Evolutionary conservation across 2,888 invertebrate genomes (phyloP).

Genomic region (Corythucha ciliata): DNA sequence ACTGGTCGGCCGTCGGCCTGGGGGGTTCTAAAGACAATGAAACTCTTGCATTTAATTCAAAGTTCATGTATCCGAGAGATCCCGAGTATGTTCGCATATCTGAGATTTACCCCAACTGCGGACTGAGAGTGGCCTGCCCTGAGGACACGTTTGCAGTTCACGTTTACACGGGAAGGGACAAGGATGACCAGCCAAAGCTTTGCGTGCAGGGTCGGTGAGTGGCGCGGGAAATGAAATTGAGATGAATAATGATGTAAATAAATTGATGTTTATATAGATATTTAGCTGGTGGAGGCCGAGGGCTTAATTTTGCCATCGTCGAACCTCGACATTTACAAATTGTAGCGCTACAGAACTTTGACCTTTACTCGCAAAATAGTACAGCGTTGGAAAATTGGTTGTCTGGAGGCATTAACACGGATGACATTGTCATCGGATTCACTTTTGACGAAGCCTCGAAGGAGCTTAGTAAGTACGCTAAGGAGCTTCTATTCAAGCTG

Average conservation of each 20-base stretch:
- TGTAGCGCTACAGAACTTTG: slow-evolving; percentile 44
- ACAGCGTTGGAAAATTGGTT: slow-evolving; percentile 39
- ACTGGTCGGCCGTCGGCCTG: slow-evolving; percentile 11
- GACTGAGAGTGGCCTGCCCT: slow-evolving; percentile 41
- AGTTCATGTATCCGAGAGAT: background rate
- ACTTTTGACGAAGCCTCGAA: slow-evolving; percentile 49
- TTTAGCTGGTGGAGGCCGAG: slow-evolving; percentile 46
- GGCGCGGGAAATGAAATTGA: too few relatives aligned
- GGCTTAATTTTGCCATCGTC: slow-evolving; percentile 46
- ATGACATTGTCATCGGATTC: slow-evolving; percentile 47
- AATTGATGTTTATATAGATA: too few relatives aligned
- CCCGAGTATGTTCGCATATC: slow-evolving; percentile 32
- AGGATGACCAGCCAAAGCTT: slow-evolving; percentile 45
- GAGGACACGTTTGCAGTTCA: slow-evolving; percentile 42
- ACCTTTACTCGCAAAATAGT: slow-evolving; percentile 44
- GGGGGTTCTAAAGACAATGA: slow-evolving; percentile 5
- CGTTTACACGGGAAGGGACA: slow-evolving; percentile 45
- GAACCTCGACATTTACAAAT: slow-evolving; percentile 43
- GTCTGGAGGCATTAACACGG: slow-evolving; percentile 36
- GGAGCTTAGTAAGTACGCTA: slow-evolving; percentile 45
- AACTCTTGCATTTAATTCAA: slow-evolving; percentile 14
- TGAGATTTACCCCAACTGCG: slow-evolving; percentile 42
- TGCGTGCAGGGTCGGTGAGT: slow-evolving; percentile 47
- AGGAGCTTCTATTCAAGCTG: slow-evolving; percentile 44
- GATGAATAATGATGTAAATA: too few relatives aligned